Base-by-base conservation (phyloP, 2,888 invertebrate genomes). In the Chorisops tibialis region DNA sequence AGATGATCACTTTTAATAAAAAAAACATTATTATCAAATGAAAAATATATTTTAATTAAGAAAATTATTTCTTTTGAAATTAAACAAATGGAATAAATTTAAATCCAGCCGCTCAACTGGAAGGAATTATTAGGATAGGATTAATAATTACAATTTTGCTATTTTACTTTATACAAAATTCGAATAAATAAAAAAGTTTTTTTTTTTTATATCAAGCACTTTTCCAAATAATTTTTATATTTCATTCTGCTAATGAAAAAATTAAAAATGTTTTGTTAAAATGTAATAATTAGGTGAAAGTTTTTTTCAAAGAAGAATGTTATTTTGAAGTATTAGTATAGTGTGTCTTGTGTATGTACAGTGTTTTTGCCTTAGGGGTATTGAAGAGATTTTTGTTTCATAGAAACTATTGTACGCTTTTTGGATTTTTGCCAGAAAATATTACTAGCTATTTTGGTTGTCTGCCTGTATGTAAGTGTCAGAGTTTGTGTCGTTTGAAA, bases 1-100 rank as follows among this genome's bases (percentile, higher is more conserved):
- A 67, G 66, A 66, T 60, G 66, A 67, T 65, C 50, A 50, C 12
- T 49, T 49, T 39, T 59, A 12, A 45, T 37, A 12, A 37, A 14
- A 5, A 22, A 14, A 6, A 37, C n/a, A n/a, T n/a, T n/a, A n/a
- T n/a, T n/a, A n/a, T n/a, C n/a, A n/a, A n/a, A n/a, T n/a, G n/a
- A 30, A 30, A 1, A 30, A 30, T 30, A 7, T 30, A 30, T n/a
- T n/a, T n/a, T 30, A 9, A 30, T 9, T 30, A 30, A 45, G 37
- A 62, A 47, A 45, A 9, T 18, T 18, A 18, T 47, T 39, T 52
- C 18, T 9, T 51, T 51, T 56, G 21, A 4, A 5, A 38, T 52
- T 22, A 41, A 18, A 35, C 1, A 37, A 24, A 49, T 49, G 1
- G 39, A 18, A 35, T 18, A n/a, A 24, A 22, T 49, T 14, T 18